phyloP scores from a whole-genome alignment of 2,113 vertebrate genomes.

The Sylvilagus bachmani region DNA sequence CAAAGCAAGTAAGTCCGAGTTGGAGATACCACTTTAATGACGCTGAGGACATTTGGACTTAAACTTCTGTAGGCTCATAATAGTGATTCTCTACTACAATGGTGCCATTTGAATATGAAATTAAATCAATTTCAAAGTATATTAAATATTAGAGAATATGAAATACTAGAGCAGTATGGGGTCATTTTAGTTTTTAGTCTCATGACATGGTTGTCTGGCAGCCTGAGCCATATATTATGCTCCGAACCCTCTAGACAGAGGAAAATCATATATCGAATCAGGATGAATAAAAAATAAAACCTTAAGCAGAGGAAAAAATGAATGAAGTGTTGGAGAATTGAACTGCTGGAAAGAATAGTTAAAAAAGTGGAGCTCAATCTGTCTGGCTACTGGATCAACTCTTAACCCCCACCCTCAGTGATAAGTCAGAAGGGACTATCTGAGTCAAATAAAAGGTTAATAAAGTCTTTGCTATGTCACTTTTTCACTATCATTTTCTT shows the following conservation, averaged over 20 bases:
- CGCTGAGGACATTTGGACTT: not conserved
- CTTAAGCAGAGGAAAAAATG: not conserved
- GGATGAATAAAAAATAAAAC: not conserved
- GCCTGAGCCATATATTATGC: not conserved
- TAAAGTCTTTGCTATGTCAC: not conserved
- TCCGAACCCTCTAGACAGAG: not conserved
- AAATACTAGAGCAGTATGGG: not conserved
- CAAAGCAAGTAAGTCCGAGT: accelerated
- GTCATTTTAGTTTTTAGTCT: not conserved
- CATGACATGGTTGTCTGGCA: not conserved
- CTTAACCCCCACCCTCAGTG: not conserved
- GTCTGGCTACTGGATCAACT: not conserved
- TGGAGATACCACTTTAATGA: not conserved
- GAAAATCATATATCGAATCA: not conserved
- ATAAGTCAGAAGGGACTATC: not conserved
- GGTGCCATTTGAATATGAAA: not conserved
- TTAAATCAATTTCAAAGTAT: not conserved
- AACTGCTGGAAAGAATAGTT: not conserved
- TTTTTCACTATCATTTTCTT: not conserved
- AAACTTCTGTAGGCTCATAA: not conserved
- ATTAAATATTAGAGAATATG: not conserved
- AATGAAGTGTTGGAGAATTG: not conserved
- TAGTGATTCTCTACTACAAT: not conserved
- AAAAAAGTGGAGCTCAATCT: not conserved
- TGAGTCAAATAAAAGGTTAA: not conserved